Conservation (phyloP, 2,113 vertebrate genomes). For the Silurus meridionalis region DNA sequence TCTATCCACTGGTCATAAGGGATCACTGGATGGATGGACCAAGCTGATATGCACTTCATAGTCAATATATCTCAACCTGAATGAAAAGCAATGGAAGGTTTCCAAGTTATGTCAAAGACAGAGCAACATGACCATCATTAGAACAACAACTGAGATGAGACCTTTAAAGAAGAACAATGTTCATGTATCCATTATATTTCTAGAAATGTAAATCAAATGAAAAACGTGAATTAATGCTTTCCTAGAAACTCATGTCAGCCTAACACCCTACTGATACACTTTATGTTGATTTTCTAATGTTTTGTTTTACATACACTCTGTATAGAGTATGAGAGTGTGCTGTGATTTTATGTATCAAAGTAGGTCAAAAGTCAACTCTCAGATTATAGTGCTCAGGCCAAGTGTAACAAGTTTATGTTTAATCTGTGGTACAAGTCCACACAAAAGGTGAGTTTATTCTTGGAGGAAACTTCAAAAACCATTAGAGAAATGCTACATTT, state of each 20-base stretch:
- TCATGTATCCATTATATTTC: neutral
- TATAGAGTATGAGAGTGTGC: neutral
- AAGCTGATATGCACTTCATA: neutral
- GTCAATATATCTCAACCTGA: neutral
- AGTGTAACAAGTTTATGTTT: neutral
- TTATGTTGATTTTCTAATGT: neutral
- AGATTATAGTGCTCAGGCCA: neutral
- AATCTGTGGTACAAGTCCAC: slow-evolving; percentile 3
- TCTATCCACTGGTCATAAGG: too few species aligned
- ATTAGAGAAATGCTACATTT: neutral
- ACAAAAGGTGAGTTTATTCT: neutral
- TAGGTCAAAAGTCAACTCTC: neutral
- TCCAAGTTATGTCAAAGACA: neutral
- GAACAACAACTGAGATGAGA: neutral
- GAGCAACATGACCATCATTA: neutral
- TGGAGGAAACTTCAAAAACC: neutral
- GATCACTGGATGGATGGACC: neutral
- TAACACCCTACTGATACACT: neutral
- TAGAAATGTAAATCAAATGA: neutral
- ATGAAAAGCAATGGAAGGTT: neutral
- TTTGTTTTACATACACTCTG: neutral
- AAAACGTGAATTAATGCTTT: neutral
- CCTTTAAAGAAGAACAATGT: neutral
- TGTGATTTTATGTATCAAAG: neutral
- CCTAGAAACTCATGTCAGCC: neutral